phyloP scores from a whole-genome alignment of 2,113 vertebrate genomes.

The Otocyon megalotis region DNA sequence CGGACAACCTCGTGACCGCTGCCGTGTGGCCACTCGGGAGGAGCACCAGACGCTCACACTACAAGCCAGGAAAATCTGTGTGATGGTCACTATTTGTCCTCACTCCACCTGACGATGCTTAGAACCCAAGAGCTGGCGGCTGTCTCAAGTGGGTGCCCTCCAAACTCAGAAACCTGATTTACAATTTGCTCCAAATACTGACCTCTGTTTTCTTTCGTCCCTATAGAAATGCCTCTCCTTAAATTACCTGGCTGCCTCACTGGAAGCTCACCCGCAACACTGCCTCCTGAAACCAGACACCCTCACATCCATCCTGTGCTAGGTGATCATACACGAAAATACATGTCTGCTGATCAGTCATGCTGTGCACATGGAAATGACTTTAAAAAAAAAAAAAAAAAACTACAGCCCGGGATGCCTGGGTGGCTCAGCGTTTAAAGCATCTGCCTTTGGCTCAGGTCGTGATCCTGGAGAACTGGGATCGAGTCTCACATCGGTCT shows the following conservation, averaged over 20 bases:
- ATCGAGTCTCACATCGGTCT: too few species aligned
- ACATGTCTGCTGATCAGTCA: background rate
- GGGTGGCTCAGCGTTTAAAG: too few species aligned
- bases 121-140: background rate
- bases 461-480: accelerated
- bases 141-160: background rate
- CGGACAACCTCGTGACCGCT: background rate
- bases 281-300: background rate
- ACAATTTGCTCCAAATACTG: background rate
- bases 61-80: background rate
- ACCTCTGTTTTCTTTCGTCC: background rate
- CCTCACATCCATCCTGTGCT: background rate
- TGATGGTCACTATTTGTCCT: background rate
- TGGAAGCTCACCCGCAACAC: too few species aligned
- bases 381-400: background rate
- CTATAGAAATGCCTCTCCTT: background rate
- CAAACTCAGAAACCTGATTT: background rate
- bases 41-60: background rate
- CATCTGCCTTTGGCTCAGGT: too few species aligned
- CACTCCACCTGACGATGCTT: background rate
- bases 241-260: background rate
- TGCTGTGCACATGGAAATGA: background rate
- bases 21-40: background rate
- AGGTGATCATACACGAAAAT: background rate
- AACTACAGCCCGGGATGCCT: background rate